A percentile compares a stretch with the other conserved stretches of the same genome.
Conservation (phyloP, 2,888 invertebrate species). For the Rotaria macrura region DNA sequence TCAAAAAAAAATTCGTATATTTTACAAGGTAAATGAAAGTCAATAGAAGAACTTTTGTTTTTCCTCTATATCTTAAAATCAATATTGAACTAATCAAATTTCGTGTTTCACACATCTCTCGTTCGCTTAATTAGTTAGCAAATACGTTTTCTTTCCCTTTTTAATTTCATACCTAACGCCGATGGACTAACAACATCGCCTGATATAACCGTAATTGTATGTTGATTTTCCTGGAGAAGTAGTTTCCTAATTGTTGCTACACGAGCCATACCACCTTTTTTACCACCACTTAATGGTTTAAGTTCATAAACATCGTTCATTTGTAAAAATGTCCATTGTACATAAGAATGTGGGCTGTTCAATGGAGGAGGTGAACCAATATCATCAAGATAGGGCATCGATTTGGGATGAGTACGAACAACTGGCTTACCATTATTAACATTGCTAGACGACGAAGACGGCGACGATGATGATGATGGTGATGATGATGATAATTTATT, state of each 20-base stretch:
- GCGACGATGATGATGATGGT: neutral
- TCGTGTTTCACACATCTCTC: no score
- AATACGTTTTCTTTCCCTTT: no score
- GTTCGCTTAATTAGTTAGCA: no score
- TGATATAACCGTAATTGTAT: neutral
- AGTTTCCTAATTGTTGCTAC: conserved; percentile 17
- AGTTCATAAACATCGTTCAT: conserved; percentile 22
- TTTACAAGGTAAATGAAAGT: no score
- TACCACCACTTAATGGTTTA: neutral
- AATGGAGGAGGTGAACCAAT: neutral
- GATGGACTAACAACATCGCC: conserved; percentile 20
- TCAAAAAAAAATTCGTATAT: no score
- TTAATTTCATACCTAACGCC: neutral
- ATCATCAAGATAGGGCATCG: neutral
- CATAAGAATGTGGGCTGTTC: neutral
- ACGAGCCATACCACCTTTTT: neutral
- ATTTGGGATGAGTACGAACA: neutral
- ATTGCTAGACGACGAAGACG: no score
- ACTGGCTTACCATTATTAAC: neutral
- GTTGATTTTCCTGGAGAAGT: neutral
- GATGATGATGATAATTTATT: neutral
- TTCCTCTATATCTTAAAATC: no score
- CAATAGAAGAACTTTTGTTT: no score
- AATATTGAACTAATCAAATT: no score
- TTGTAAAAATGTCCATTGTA: conserved; percentile 21